These are phyloP conservation scores for Micromys minutus DNA, from an alignment of 2,113 vertebrate species.

Conservation along the genomic window DNA sequence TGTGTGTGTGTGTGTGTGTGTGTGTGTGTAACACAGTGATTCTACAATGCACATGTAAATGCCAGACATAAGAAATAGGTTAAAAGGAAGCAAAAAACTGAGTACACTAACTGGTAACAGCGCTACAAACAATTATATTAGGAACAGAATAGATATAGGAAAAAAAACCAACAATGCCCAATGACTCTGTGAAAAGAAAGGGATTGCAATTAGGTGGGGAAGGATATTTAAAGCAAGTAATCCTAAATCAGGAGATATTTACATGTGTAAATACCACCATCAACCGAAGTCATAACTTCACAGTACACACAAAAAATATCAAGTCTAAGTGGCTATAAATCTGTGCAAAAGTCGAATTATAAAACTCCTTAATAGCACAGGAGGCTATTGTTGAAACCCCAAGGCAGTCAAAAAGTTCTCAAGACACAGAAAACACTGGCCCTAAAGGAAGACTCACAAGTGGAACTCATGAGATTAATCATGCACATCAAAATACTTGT, in stretches of 20 bases:
- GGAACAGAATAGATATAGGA: background rate
- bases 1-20: background rate
- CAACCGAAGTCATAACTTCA: background rate
- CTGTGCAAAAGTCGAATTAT: background rate
- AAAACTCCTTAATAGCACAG: background rate
- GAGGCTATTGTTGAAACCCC: background rate
- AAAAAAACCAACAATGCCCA: background rate
- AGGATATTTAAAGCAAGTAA: slow-evolving; percentile 34
- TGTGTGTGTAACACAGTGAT: background rate
- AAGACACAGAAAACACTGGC: background rate
- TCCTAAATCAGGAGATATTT: background rate
- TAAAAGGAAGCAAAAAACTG: background rate
- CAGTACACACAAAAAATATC: background rate
- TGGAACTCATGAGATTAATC: slow-evolving; percentile 30
- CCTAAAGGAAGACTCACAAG: background rate
- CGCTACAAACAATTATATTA: slow-evolving; percentile 2
- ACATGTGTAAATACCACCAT: background rate
- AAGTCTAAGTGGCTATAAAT: background rate
- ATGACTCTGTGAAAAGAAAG: background rate
- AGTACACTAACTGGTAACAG: background rate
- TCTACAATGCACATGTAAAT: background rate
- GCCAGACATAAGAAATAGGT: background rate
- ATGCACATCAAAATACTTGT: background rate
- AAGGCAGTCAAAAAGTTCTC: slow-evolving; percentile 8
- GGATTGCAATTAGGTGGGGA: background rate